Evolutionary conservation across 2,113 vertebrate species (phyloP), one percentile per base, ranked within the genome.

Genomic region (Apteryx mantelli): DNA sequence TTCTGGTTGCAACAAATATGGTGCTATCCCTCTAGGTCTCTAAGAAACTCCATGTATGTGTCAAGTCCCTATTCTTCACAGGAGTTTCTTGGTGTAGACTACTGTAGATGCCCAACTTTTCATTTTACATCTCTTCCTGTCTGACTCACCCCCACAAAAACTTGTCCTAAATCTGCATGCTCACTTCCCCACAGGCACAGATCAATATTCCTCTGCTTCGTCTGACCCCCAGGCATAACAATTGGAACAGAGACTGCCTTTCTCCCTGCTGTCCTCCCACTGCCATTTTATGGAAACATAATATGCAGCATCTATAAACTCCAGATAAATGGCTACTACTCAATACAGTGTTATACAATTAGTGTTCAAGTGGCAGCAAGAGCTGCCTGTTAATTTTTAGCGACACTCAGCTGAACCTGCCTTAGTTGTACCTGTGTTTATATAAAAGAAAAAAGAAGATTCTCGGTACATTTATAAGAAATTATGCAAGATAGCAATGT

Each of bases 311-410:
- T 50, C 53, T 50, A 11, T 74, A 55, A 84, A 56, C 22, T 55
- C 25, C 28, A 58, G 13, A 30, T 56, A 83, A 88, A 42, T 25
- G 76, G 13, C 53, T 40, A 74, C 25, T 81, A 32, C 58, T 9
- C 22, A 46, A 9, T 30, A 42, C 0, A 40, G 0, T 25, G 5
- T 28, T 82, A 71, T 8, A 44, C 14, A 76, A 52, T 44, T 25
- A 85, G 5, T 12, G 28, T 73, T 48, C n/a, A 69, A 82, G 14
- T 22, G 14, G 32, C 16, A 93, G 52, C 17, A 82, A 76, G 5
- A 14, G 52, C 36, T 58, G 32, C 8, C 13, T 86, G 11, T 30
- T 69, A 79, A 52, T 56, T 82, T 69, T 44, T 56, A 66, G 34
- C 52, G 25, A 24, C 38, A 38, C 42, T 52, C 64, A 91, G 9